phyloP scores from a whole-genome alignment of 1,140 invertebrate genomes.

The Papilio polyxenes region DNA sequence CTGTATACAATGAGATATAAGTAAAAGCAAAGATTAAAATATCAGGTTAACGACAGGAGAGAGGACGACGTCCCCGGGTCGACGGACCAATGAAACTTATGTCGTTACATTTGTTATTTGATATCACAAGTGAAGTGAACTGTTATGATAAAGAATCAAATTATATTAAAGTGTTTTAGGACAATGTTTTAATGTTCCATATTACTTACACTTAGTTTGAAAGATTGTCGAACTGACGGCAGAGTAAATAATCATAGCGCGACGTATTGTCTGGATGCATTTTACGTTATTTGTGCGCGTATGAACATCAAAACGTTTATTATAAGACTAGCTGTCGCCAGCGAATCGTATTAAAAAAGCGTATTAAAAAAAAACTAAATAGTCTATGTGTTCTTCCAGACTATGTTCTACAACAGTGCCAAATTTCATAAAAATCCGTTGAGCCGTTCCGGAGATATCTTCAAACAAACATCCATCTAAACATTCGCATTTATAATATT shows the following conservation, averaged over 20 bases:
- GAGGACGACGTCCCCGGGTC: slow-evolving; percentile 13
- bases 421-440: no score
- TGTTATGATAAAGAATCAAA: background rate
- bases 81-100: background rate
- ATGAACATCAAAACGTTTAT: background rate
- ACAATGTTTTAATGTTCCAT: slow-evolving; percentile 8
- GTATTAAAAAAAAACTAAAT: no score
- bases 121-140: background rate
- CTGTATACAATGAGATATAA: background rate
- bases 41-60: slow-evolving; percentile 6
- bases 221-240: background rate
- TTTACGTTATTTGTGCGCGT: background rate
- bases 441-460: no score
- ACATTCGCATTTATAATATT: no score
- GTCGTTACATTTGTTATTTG: slow-evolving; percentile 23
- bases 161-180: slow-evolving; percentile 14
- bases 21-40: slow-evolving; percentile 10
- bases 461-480: no score
- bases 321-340: background rate
- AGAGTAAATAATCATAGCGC: background rate
- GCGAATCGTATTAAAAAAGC: no score
- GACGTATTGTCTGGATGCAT: background rate
- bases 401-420: no score
- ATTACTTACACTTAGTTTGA: background rate
- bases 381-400: no score